Base-by-base conservation (phyloP, 2,113 vertebrate species). In the Gadus macrocephalus region DNA sequence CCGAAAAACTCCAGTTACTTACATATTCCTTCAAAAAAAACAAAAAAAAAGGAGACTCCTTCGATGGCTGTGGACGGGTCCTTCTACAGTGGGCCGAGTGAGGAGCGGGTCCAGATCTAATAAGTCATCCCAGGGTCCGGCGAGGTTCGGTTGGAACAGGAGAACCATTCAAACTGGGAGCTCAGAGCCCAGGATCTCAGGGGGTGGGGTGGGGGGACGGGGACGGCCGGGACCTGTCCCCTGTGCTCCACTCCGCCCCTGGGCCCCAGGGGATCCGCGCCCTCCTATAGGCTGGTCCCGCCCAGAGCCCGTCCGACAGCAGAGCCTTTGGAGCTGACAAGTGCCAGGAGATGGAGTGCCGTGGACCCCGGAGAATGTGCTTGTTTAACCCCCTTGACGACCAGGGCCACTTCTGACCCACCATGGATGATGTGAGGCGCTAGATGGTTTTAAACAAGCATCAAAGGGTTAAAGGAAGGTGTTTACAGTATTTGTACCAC, bases 241-340 rank as follows among this genome's bases (percentile, higher is more conserved):
- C 75, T 78, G 86, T 78, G 78, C 91, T 89, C 91, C 90, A 88
- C 85, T 90, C 78, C 85, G 88, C 92, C 90, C 84, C 88, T 80
- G 82, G 89, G 81, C 86, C 90, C 88, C 62, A 70, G 68, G 78
- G 91, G 90, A 86, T 90, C 88, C 49, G 72, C 25, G 67, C 69
- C 64, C 68, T 84, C 88, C 82, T 83, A 86, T 83, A 85, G 77
- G 79, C 20, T 72, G 71, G 69, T 71, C 31, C 72, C 56, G 67
- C 62, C 64, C 64, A 69, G 38, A 0, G 28, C 67, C 59, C 15
- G 14, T 15, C 53, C n/a, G 53, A 2, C 1, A 49, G 42, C 6
- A 14, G 42, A 49, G 42, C 42, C 42, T 12, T 14, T 9, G 42
- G 42, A 49, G 22, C 25, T 70, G 25, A 20, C 27, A 53, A 31